A percentile compares a stretch with the other conserved stretches of the same genome.
phyloP scores from a whole-genome alignment of 1,140 invertebrate genomes.

The Coenobita brevimanus region DNA sequence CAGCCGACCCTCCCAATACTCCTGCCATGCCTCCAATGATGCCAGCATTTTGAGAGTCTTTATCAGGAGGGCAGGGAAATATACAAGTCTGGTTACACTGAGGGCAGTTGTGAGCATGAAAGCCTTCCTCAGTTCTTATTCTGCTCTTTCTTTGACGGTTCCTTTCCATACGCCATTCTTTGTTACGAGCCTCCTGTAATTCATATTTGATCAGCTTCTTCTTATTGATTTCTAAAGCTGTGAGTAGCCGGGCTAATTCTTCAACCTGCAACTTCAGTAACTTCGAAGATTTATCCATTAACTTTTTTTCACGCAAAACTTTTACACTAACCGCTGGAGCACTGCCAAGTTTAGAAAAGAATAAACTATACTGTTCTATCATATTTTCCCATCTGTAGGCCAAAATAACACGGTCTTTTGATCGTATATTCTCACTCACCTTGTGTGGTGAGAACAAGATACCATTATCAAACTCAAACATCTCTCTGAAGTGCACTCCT shows the following conservation, averaged over 20 bases:
- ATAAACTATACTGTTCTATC: constrained; percentile 32
- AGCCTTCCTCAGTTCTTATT: constrained; percentile 33
- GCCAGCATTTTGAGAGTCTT: constrained; percentile 15
- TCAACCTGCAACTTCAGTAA: constrained; percentile 32
- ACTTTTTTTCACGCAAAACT: constrained; percentile 39
- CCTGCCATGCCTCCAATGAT: constrained; percentile 44
- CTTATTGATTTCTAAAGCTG: constrained; percentile 38
- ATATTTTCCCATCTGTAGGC: constrained; percentile 43
- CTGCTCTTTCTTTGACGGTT: background rate
- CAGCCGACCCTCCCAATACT: constrained; percentile 40
- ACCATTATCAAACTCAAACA: constrained; percentile 59
- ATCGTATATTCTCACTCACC: background rate
- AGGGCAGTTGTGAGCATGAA: constrained; percentile 53
- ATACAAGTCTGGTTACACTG: constrained; percentile 45
- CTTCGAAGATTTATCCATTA: constrained; percentile 36
- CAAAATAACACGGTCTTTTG: constrained; percentile 8
- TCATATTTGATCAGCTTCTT: constrained; percentile 47
- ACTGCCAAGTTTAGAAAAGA: constrained; percentile 25
- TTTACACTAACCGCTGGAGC: constrained; percentile 36
- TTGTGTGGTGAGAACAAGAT: constrained; percentile 25
- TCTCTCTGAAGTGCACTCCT: constrained; percentile 35
- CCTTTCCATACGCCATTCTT: constrained; percentile 24
- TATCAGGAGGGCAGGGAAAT: constrained; percentile 38
- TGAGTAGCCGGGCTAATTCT: constrained; percentile 23
- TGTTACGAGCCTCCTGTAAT: constrained; percentile 48